phyloP scores from a whole-genome alignment of 2,888 invertebrate species.

The Baronia brevicornis region DNA sequence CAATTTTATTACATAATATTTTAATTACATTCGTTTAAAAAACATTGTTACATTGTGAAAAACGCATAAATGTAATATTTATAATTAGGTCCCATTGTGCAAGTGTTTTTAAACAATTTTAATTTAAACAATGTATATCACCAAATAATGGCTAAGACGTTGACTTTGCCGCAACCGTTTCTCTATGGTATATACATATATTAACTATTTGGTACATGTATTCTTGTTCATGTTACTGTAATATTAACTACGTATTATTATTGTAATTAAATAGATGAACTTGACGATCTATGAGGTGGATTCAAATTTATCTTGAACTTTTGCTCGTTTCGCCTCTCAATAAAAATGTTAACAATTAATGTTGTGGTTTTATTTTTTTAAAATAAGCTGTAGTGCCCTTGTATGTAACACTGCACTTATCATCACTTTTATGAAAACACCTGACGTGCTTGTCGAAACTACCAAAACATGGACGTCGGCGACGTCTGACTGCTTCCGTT shows the following conservation, averaged over 20 bases:
- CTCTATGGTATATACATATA: slow-evolving; percentile 48
- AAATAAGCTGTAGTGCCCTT: background rate
- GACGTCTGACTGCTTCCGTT: too few species aligned
- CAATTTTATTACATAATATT: too few species aligned
- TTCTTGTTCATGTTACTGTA: slow-evolving; percentile 74
- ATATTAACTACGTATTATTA: slow-evolving; percentile 56
- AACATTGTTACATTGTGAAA: too few species aligned
- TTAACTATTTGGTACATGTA: slow-evolving; percentile 28
- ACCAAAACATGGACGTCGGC: too few species aligned
- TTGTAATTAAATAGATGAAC: slow-evolving; percentile 67
- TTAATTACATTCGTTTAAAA: too few species aligned
- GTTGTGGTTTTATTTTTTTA: slow-evolving; percentile 33
- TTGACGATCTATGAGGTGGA: slow-evolving; percentile 60
- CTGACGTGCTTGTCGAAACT: too few species aligned
- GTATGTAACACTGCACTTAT: too few species aligned
- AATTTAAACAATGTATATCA: slow-evolving; percentile 1
- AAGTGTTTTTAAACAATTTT: too few species aligned
- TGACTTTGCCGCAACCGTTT: slow-evolving; percentile 56
- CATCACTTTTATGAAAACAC: too few species aligned
- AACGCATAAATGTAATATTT: too few species aligned
- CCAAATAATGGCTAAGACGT: slow-evolving; percentile 25
- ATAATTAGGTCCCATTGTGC: too few species aligned
- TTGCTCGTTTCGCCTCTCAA: slow-evolving; percentile 76
- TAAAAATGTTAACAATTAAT: slow-evolving; percentile 72
- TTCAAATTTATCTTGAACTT: slow-evolving; percentile 68